These are phyloP conservation scores for Ovis aries DNA, from an alignment of 2,113 vertebrate species.

Conservation along the genomic window ARS-UI_Ramb_v3.0 NC_056064.1:52282501-52283000, in stretches of 20 bases:
- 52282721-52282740: no score
- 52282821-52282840: neutral
- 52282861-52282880: fast-evolving
- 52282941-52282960: no score
- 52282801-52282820: neutral
- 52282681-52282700: neutral
- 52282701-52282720: neutral
- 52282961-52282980: neutral
- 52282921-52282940: neutral
- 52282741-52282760: neutral
- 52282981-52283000: fast-evolving
- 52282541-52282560: neutral
- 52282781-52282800: neutral
- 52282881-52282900: neutral
- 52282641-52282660: neutral
- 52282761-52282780: neutral
- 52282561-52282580: neutral
- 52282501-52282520: neutral
- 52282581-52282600: neutral
- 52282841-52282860: no score
- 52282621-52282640: neutral
- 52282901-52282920: neutral
- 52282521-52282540: neutral
- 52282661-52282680: neutral
- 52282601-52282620: neutral